Percentiles rank a stretch among this genome's conserved stretches.
These are phyloP conservation scores for Eclectus roratus DNA, from an alignment of 2,113 vertebrate genomes.

Conservation along the genomic window DNA sequence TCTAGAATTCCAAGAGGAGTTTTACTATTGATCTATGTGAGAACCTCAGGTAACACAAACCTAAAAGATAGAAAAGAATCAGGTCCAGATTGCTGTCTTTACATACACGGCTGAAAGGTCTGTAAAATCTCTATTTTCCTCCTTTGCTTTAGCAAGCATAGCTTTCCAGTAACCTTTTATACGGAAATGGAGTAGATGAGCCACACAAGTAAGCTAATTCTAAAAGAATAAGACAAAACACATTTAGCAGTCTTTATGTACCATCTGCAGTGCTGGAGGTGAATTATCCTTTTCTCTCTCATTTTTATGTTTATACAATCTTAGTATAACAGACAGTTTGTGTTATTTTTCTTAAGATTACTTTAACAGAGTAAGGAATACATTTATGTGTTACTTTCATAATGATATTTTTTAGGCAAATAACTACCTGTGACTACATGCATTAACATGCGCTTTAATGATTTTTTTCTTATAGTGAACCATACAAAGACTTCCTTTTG, in stretches of 20 bases:
- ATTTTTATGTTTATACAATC: neutral
- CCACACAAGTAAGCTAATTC: neutral
- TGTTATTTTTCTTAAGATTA: neutral
- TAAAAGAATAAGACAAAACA: neutral
- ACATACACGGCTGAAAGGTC: neutral
- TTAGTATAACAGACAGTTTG: neutral
- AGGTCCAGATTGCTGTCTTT: neutral
- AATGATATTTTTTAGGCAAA: neutral
- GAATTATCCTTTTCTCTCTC: neutral
- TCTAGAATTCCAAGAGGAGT: neutral
- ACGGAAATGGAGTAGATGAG: neutral
- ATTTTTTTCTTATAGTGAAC: neutral
- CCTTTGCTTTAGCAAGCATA: neutral
- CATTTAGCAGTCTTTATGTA: neutral
- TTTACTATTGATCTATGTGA: neutral
- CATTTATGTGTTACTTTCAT: neutral
- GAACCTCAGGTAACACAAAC: neutral
- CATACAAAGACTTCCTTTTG: neutral
- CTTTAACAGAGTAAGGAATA: slow-evolving; percentile 1
- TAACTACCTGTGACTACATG: neutral
- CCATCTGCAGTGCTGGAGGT: neutral
- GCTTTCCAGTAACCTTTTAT: neutral
- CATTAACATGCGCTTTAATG: neutral
- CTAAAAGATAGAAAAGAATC: neutral
- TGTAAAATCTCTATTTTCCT: neutral